Base-by-base conservation (phyloP, 92 coral and sea anemone species). In the Meandrina meandrites region DNA sequence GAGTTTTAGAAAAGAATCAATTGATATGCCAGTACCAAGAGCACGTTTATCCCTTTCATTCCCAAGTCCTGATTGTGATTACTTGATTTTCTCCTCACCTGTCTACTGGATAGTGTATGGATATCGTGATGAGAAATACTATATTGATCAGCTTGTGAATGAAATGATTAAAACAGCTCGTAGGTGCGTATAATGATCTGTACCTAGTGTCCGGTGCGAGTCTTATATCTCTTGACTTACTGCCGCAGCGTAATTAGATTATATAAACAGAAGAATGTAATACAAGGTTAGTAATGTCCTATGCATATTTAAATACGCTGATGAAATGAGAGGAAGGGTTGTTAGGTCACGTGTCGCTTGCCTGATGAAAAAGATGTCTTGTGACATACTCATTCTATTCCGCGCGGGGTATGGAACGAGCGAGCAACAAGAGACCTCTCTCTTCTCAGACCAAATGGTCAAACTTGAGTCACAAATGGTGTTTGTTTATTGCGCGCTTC, bases 1-100 rank as follows among this genome's bases (percentile, higher is more conserved):
- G 85, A 81, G 62, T 58, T 60, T 58, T 36, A 58, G 85, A 79
- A 32, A 36, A 79, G 48, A 56, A n/a, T 77, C 62, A 50, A 80
- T 57, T 64, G 64, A 82, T 69, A 69, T 69, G 27, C 67, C 42
- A 67, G 28, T 17, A 31, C 57, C 86, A 31, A 15, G 47, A 70
- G 45, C 57, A 19, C 64, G 18, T 68, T 69, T 37, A 82, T 30
- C 86, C 78, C n/a, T 45, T 30, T 37, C 48, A 21, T 79, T 79
- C 51, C 14, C 80, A 5, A 54, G 82, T 3, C 16, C 30, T 11
- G 4, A 7, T 10, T 0, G 1, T 60, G 31, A 60, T 8, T 22
- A 60, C 27, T 57, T 56, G 22, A 22, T 19, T 24, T 75, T 75
- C 57, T 48, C 22, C 9, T 15, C 27, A 47, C 31, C 31, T 37